Conservation (phyloP, 2,113 vertebrate genomes). For the Corythornis vintsioides region DNA sequence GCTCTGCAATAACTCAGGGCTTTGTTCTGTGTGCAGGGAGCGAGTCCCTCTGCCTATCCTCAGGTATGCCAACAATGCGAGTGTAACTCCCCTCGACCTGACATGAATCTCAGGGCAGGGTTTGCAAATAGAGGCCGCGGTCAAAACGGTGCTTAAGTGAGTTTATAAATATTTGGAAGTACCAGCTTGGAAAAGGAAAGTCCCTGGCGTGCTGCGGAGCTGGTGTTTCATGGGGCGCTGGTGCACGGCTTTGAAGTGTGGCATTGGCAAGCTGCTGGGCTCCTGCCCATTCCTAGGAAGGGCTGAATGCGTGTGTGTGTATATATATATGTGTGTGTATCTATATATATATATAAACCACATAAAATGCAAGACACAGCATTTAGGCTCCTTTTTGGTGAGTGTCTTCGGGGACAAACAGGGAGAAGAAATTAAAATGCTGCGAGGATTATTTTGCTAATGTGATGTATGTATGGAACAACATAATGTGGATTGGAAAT, state of each 20-base stretch:
- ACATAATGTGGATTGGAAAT: background rate
- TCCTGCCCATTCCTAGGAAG: background rate
- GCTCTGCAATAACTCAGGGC: conserved; percentile 5
- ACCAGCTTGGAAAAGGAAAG: background rate
- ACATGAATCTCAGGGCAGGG: conserved; percentile 7
- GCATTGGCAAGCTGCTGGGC: background rate
- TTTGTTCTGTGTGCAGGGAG: conserved; percentile 35
- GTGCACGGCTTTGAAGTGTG: background rate
- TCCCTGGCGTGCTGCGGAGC: background rate
- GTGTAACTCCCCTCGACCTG: background rate
- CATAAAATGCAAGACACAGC: background rate
- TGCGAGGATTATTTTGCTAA: background rate
- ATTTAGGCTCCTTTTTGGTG: background rate
- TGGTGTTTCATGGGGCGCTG: background rate
- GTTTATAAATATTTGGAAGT: conserved; percentile 31
- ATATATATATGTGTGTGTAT: background rate
- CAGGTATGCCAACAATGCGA: conserved; percentile 37
- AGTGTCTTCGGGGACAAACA: rapidly evolving
- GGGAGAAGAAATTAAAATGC: background rate
- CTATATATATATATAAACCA: background rate
- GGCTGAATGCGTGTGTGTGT: background rate
- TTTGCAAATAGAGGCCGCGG: conserved; percentile 41
- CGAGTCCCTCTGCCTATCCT: conserved; percentile 3
- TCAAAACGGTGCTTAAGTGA: background rate
- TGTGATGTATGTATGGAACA: rapidly evolving